Conservation (phyloP, 2,113 vertebrate species). For the Helogale parvula region DNA sequence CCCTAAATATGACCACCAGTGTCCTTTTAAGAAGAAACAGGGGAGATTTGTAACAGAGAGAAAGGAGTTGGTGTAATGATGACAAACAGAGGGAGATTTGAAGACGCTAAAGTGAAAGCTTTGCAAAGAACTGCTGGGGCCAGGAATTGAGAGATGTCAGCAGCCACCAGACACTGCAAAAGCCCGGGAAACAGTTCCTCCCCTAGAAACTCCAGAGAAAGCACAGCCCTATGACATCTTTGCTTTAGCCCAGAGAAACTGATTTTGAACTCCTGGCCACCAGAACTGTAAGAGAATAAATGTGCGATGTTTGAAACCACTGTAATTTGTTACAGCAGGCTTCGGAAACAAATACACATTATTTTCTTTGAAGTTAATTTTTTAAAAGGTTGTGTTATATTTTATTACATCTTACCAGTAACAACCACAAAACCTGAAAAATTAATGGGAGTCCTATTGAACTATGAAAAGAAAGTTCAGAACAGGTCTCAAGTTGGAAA, state of each 20-base stretch:
- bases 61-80: background rate
- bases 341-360: background rate
- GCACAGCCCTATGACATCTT: background rate
- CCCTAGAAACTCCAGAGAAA: background rate
- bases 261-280: background rate
- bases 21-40: background rate
- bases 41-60: background rate
- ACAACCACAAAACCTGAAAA: background rate
- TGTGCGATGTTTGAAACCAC: background rate
- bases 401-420: background rate
- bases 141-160: background rate
- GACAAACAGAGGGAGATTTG: background rate
- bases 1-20: background rate
- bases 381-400: conserved; percentile 33
- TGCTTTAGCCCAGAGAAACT: background rate
- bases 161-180: background rate
- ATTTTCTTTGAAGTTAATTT: background rate
- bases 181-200: background rate
- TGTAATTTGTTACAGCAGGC: background rate
- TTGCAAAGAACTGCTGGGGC: background rate
- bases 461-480: background rate
- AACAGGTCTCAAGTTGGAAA: background rate
- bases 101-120: background rate
- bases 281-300: background rate
- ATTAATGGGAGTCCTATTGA: background rate